phyloP scores from a whole-genome alignment of 64 coral and sea anemone genomes.

The Acropora yongei region DNA sequence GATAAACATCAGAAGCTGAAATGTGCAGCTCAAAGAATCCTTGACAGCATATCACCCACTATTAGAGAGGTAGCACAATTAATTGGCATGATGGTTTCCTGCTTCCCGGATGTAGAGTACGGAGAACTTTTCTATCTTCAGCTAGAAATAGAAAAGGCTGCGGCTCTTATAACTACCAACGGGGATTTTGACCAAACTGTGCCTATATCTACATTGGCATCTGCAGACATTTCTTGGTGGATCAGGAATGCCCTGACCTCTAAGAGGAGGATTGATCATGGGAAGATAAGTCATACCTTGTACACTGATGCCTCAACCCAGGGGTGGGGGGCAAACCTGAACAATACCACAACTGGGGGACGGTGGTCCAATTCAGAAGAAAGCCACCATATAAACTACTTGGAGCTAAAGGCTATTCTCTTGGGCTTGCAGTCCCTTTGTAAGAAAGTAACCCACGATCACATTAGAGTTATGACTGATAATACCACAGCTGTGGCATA shows the following conservation, averaged over 20 bases:
- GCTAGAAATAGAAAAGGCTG: constrained; percentile 28
- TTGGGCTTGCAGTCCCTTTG: too few relatives aligned
- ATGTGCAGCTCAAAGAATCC: constrained; percentile 16
- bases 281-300: constrained; percentile 13
- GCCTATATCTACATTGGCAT: constrained; percentile 10
- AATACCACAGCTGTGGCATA: too few relatives aligned
- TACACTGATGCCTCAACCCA: constrained; percentile 52
- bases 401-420: constrained; percentile 59
- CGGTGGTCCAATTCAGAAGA: constrained; percentile 41
- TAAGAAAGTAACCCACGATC: too few relatives aligned
- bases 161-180: constrained; percentile 7
- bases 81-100: constrained; percentile 33
- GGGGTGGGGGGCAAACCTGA: constrained; percentile 58
- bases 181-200: constrained; percentile 53
- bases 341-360: neutral
- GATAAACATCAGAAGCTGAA: constrained; percentile 27
- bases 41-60: constrained; percentile 37
- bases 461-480: too few relatives aligned
- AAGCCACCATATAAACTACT: constrained; percentile 60
- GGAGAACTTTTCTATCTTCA: constrained; percentile 22
- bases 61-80: constrained; percentile 21
- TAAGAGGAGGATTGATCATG: constrained; percentile 30
- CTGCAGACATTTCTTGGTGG: constrained; percentile 41
- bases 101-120: constrained; percentile 28
- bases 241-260: constrained; percentile 42